Evolutionary conservation across 2,888 invertebrate species (phyloP).

Genomic region (Congeria kusceri): DNA sequence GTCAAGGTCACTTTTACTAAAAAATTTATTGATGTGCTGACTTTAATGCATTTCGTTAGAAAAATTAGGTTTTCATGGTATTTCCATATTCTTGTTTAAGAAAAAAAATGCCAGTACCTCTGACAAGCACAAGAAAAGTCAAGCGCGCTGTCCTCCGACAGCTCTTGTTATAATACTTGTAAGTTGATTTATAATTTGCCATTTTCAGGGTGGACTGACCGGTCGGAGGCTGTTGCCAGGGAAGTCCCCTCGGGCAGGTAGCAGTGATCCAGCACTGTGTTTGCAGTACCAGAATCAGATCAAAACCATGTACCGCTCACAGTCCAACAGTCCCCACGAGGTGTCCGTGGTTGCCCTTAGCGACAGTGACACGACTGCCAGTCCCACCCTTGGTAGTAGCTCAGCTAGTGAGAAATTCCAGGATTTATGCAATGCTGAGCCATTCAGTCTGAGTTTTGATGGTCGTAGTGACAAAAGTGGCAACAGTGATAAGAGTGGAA

Average conservation of each 20-base stretch:
- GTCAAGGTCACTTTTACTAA: too few relatives aligned
- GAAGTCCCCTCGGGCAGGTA: constrained; percentile 41
- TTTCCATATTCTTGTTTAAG: too few relatives aligned
- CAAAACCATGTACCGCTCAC: constrained; percentile 73
- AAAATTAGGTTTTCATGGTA: too few relatives aligned
- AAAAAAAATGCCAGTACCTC: too few relatives aligned
- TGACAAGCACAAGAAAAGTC: too few relatives aligned
- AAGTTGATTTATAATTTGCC: too few relatives aligned
- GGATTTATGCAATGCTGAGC: constrained; percentile 38
- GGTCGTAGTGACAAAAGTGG: constrained; percentile 42
- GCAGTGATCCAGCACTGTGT: constrained; percentile 75
- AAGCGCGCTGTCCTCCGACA: too few relatives aligned
- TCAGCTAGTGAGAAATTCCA: constrained; percentile 51
- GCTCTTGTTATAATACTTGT: too few relatives aligned
- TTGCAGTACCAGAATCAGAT: constrained; percentile 79
- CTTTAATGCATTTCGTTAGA: too few relatives aligned
- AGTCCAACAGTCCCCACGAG: constrained; percentile 50
- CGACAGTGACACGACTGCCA: constrained; percentile 65
- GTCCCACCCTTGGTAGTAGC: constrained; percentile 55
- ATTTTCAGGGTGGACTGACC: constrained; percentile 70
- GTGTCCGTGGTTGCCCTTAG: constrained; percentile 64
- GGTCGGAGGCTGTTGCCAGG: constrained; percentile 57
- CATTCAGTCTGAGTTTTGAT: constrained; percentile 50
- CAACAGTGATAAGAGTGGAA: constrained; percentile 22
- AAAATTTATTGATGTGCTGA: too few relatives aligned